phyloP scores from a whole-genome alignment of 2,113 vertebrate genomes.

The Ammodramus savannarum region DNA sequence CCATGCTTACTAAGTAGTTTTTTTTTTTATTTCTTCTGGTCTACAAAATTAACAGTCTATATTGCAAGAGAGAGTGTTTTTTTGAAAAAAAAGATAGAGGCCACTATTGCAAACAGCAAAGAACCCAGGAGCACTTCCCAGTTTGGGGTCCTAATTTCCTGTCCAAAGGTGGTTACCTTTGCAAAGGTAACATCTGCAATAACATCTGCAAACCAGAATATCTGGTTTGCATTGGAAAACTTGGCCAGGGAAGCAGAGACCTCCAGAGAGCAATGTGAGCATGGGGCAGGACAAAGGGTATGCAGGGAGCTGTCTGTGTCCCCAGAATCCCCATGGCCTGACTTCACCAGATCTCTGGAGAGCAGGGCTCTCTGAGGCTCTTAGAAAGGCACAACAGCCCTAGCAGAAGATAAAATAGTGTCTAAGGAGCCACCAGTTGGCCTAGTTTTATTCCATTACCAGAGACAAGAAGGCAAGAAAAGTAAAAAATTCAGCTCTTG shows the following conservation, averaged over 20 bases:
- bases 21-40: not conserved
- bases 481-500: not conserved
- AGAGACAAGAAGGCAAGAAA: not conserved
- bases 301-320: not conserved
- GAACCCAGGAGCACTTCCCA: not conserved
- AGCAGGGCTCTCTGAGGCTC: not conserved
- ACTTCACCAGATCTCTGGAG: not conserved
- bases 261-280: not conserved
- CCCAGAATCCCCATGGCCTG: not conserved
- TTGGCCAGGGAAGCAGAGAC: fast-evolving
- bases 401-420: not conserved
- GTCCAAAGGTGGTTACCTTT: not conserved
- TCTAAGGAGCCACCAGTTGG: not conserved
- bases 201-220: not conserved
- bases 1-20: not conserved
- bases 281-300: not conserved
- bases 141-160: too few species aligned
- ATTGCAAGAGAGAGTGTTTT: not conserved
- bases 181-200: too few species aligned
- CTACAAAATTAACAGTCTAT: not conserved
- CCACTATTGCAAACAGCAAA: not conserved
- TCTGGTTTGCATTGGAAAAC: not conserved
- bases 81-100: not conserved
- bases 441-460: not conserved
- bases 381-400: not conserved